A percentile compares a stretch with the other conserved stretches of the same genome.
phyloP scores from a whole-genome alignment of 2,113 vertebrate species.

The Xenopus borealis region DNA sequence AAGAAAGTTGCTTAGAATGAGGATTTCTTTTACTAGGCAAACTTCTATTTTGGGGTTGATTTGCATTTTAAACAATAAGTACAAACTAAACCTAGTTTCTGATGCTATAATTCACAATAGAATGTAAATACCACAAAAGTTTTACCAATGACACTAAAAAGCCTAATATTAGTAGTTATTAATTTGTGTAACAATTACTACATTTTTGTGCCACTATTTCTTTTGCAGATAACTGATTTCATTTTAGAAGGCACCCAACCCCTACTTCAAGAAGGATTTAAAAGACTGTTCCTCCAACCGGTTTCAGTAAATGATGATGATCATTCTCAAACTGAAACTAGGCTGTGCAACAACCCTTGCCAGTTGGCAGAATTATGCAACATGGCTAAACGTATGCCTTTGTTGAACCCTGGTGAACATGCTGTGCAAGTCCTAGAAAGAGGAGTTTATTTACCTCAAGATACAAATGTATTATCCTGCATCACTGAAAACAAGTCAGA shows the following conservation, averaged over 20 bases:
- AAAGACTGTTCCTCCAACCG: constrained; percentile 65
- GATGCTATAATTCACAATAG: too few species aligned
- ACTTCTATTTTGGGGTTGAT: too few species aligned
- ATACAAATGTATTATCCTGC: constrained; percentile 73
- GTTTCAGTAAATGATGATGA: constrained; percentile 13
- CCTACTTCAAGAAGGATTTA: constrained; percentile 69
- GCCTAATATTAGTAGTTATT: too few species aligned
- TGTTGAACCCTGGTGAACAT: constrained; percentile 52
- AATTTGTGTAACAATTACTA: too few species aligned
- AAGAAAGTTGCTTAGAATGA: too few species aligned
- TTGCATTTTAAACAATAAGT: too few species aligned
- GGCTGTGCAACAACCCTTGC: constrained; percentile 53
- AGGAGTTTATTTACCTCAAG: constrained; percentile 49
- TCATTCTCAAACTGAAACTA: constrained; percentile 27
- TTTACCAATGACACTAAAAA: too few species aligned
- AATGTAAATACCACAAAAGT: too few species aligned
- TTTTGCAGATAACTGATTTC: constrained; percentile 60
- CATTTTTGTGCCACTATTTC: too few species aligned
- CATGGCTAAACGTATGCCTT: constrained; percentile 81
- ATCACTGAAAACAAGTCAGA: constrained; percentile 72
- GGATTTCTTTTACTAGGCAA: too few species aligned
- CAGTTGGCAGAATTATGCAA: constrained; percentile 81
- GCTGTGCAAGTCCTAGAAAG: constrained; percentile 52
- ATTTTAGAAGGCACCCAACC: constrained; percentile 74
- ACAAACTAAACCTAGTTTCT: too few species aligned